These are phyloP conservation scores for Chinchilla lanigera DNA, from an alignment of 2,113 vertebrate species.

Conservation along the genomic window DNA sequence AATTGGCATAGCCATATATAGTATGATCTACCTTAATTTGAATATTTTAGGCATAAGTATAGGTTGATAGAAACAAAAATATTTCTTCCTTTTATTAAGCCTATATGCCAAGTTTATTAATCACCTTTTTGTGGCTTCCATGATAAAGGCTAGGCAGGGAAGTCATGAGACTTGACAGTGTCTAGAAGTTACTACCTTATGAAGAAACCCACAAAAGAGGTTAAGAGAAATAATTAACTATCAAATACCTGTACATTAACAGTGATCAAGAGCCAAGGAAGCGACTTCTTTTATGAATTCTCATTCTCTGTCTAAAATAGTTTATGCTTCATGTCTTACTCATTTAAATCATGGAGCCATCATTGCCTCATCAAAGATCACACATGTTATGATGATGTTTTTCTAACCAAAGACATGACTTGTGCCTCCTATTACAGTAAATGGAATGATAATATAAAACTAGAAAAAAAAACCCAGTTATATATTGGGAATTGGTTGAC, in stretches of 20 bases:
- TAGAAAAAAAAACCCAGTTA: slow-evolving; percentile 19
- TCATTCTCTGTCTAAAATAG: slow-evolving; percentile 40
- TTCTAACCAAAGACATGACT: slow-evolving; percentile 44
- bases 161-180: slow-evolving; percentile 14
- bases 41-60: slow-evolving; percentile 46
- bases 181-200: slow-evolving; percentile 46
- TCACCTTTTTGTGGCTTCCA: background rate
- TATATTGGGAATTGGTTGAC: background rate
- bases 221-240: slow-evolving; percentile 48
- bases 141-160: slow-evolving; percentile 57
- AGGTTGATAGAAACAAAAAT: slow-evolving; percentile 36
- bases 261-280: slow-evolving; percentile 41
- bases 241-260: slow-evolving; percentile 29
- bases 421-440: slow-evolving; percentile 19
- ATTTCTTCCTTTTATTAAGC: slow-evolving; percentile 55
- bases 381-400: background rate
- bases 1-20: slow-evolving; percentile 1
- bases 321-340: slow-evolving; percentile 22
- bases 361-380: slow-evolving; percentile 44
- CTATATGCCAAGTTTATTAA: slow-evolving; percentile 33
- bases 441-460: slow-evolving; percentile 13
- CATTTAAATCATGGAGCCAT: background rate
- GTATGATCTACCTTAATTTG: slow-evolving; percentile 22
- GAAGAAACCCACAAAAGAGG: slow-evolving; percentile 24
- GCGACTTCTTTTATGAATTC: slow-evolving; percentile 40